These are phyloP conservation scores for Encarsia formosa DNA, from an alignment of 2,888 invertebrate genomes.

Conservation along the genomic window DNA sequence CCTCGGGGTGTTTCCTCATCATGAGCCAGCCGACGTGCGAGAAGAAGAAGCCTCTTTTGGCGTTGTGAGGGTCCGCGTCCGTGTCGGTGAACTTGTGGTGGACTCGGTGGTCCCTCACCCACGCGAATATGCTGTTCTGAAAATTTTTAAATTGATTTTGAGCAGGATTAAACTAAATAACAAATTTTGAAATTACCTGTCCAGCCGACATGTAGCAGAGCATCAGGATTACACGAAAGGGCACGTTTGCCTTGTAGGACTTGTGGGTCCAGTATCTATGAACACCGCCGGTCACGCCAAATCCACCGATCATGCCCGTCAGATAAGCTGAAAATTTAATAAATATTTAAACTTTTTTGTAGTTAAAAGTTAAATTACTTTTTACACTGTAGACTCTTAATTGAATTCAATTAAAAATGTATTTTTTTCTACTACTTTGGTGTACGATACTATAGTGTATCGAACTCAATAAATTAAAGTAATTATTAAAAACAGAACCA, in stretches of 20 bases:
- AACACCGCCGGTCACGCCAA: constrained; percentile 67
- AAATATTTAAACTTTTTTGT: constrained; percentile 1
- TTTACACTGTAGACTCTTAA: too few relatives aligned
- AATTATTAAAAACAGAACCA: too few relatives aligned
- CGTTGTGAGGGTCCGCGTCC: constrained; percentile 78
- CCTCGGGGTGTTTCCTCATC: constrained; percentile 84
- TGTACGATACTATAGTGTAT: too few relatives aligned
- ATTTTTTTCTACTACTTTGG: too few relatives aligned
- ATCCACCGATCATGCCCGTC: constrained; percentile 57
- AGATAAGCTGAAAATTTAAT: constrained; percentile 3
- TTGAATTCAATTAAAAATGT: too few relatives aligned
- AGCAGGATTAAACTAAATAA: background rate
- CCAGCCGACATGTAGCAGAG: constrained; percentile 62
- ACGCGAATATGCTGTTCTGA: constrained; percentile 67
- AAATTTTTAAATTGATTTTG: constrained; percentile 9
- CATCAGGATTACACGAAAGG: constrained; percentile 59
- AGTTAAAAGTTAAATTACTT: too few relatives aligned
- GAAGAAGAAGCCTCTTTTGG: constrained; percentile 83
- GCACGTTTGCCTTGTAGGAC: constrained; percentile 63
- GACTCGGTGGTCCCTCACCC: constrained; percentile 73
- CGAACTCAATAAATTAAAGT: too few relatives aligned
- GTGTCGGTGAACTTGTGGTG: constrained; percentile 68
- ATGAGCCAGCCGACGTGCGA: constrained; percentile 91
- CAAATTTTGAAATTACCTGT: constrained; percentile 55
- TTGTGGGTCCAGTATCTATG: constrained; percentile 68